Evolutionary conservation across 2,113 vertebrate genomes (phyloP).

Genomic region (Raja brachyura): DNA sequence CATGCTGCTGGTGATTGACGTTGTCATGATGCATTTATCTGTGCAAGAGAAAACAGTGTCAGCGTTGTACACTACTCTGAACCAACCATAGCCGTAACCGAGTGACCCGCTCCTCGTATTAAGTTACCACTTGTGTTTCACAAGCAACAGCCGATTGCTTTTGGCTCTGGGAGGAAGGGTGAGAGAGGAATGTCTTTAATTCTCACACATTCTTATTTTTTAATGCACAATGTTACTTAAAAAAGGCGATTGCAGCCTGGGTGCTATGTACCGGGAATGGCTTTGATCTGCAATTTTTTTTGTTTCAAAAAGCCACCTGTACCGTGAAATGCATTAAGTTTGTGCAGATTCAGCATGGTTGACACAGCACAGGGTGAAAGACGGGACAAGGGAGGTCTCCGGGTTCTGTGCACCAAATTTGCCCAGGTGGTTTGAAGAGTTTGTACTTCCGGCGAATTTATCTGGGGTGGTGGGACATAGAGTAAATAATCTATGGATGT

Average conservation of each 20-base stretch:
- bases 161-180: background rate
- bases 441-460: background rate
- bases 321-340: constrained; percentile 15
- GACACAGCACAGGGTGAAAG: background rate
- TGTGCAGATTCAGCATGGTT: background rate
- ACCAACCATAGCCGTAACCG: background rate
- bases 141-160: background rate
- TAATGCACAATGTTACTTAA: constrained; percentile 27
- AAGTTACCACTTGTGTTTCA: constrained; percentile 2
- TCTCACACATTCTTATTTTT: background rate
- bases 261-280: constrained; percentile 34
- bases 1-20: constrained; percentile 67
- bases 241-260: constrained; percentile 16
- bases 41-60: background rate
- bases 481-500: background rate
- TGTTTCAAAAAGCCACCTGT: background rate
- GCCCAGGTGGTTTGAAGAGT: background rate
- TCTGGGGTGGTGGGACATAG: background rate
- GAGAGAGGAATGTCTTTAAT: background rate
- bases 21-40: constrained; percentile 44
- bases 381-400: background rate
- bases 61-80: background rate
- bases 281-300: constrained; percentile 11
- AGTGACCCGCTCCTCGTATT: background rate
- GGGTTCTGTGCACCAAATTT: background rate